phyloP scores from a whole-genome alignment of 2,797 vertebrate species.

The Sebastes dallii region DNA sequence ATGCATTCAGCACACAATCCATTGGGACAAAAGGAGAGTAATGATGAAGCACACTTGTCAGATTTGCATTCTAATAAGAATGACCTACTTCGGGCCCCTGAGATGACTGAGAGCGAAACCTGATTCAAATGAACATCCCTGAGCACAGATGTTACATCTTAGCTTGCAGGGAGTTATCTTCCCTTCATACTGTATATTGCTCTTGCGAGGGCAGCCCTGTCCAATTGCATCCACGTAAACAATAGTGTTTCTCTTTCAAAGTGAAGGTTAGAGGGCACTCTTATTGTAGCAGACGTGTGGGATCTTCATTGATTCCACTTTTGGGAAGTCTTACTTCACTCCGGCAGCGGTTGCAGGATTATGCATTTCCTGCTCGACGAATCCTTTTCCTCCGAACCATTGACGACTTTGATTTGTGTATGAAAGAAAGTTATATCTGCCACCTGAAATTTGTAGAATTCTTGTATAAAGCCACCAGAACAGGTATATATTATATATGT shows the following conservation, averaged over 20 bases:
- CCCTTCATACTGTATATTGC: neutral
- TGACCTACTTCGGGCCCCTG: slow-evolving; percentile 60
- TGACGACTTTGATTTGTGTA: slow-evolving; percentile 56
- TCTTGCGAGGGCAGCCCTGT: slow-evolving; percentile 12
- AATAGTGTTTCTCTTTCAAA: slow-evolving; percentile 19
- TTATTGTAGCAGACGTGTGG: slow-evolving; percentile 23
- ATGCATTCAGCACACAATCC: slow-evolving; percentile 40
- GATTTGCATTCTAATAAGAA: slow-evolving; percentile 78
- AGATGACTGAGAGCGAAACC: slow-evolving; percentile 51
- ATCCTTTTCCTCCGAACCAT: slow-evolving; percentile 50
- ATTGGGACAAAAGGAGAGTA: slow-evolving; percentile 42
- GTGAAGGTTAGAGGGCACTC: slow-evolving; percentile 23
- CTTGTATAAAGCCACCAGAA: slow-evolving; percentile 27
- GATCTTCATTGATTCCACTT: slow-evolving; percentile 46
- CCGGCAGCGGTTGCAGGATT: slow-evolving; percentile 33
- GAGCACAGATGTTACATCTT: slow-evolving; percentile 29
- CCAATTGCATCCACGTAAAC: slow-evolving; percentile 42
- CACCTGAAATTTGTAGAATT: slow-evolving; percentile 30
- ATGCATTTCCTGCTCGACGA: slow-evolving; percentile 37
- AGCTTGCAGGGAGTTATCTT: slow-evolving; percentile 12
- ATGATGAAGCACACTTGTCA: slow-evolving; percentile 55
- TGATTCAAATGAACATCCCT: slow-evolving; percentile 40
- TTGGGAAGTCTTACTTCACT: slow-evolving; percentile 36
- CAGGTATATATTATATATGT: slow-evolving; percentile 49
- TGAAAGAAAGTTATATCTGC: slow-evolving; percentile 44